Percentiles rank a stretch among this genome's conserved stretches.
phyloP scores from a whole-genome alignment of 2,888 invertebrate genomes.

The Eupelmus urozonus region DNA sequence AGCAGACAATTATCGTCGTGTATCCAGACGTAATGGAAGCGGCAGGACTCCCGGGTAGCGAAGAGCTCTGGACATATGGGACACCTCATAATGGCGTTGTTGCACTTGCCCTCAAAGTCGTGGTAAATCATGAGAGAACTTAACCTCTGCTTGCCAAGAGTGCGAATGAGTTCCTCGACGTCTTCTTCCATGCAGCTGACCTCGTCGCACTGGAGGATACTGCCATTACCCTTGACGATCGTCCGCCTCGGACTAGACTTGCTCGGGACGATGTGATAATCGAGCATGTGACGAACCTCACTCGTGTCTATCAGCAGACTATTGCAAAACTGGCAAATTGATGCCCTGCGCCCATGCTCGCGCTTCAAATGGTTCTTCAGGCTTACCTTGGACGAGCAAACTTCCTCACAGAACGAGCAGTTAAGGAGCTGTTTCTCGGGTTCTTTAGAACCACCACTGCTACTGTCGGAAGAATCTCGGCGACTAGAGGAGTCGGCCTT shows the following conservation, averaged over 20 bases:
- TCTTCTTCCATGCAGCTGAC: constrained; percentile 60
- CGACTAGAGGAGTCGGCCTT: constrained; percentile 37
- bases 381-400: constrained; percentile 54
- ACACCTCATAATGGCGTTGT: constrained; percentile 57
- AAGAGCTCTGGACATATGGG: constrained; percentile 60
- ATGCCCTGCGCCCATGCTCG: constrained; percentile 61
- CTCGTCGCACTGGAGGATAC: constrained; percentile 33
- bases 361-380: constrained; percentile 62
- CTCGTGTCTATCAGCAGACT: constrained; percentile 61
- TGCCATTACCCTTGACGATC: constrained; percentile 5
- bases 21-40: constrained; percentile 62
- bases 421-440: constrained; percentile 45
- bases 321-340: constrained; percentile 65
- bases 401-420: constrained; percentile 54
- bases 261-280: constrained; percentile 62
- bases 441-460: constrained; percentile 47
- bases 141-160: constrained; percentile 62
- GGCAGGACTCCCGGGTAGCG: constrained; percentile 59
- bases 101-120: constrained; percentile 58
- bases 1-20: constrained; percentile 67
- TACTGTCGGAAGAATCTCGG: constrained; percentile 52
- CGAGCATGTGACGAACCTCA: constrained; percentile 65
- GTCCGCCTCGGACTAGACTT: constrained; percentile 23
- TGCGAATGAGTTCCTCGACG: constrained; percentile 61
- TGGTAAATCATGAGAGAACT: constrained; percentile 63